Evolutionary conservation across 2,113 vertebrate genomes (phyloP).

Genomic region (Zeus faber): DNA sequence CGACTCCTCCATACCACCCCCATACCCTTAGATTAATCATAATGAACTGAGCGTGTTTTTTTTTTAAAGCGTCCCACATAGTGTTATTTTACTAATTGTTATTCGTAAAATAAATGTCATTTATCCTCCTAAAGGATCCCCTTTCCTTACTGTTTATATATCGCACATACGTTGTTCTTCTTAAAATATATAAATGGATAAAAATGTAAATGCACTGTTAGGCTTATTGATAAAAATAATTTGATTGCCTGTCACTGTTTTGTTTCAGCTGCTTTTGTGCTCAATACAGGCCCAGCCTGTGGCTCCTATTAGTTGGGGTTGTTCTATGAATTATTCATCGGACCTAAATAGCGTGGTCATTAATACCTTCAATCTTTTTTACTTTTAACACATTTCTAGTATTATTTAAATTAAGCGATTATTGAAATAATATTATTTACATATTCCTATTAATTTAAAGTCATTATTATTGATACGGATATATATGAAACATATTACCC

Average conservation of each 20-base stretch:
- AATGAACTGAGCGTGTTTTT: background rate
- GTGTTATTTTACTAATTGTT: background rate
- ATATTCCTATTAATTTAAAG: background rate
- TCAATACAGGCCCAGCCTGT: background rate
- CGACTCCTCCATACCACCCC: background rate
- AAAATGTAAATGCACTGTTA: too few relatives aligned
- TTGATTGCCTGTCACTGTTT: background rate
- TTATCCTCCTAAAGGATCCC: too few relatives aligned
- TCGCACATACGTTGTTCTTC: background rate
- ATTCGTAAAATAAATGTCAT: background rate
- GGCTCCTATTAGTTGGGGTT: constrained; percentile 16
- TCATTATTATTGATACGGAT: too few relatives aligned
- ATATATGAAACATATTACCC: background rate
- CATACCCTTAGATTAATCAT: background rate
- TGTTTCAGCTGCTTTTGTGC: background rate
- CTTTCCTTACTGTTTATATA: background rate
- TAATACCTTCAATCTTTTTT: constrained; percentile 2
- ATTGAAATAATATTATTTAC: background rate
- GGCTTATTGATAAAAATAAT: background rate
- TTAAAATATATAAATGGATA: background rate
- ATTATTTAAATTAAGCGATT: background rate
- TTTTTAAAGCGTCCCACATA: too few relatives aligned
- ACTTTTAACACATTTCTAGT: constrained; percentile 1
- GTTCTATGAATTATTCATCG: constrained; percentile 39
- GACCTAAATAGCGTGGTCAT: background rate